phyloP scores from a whole-genome alignment of 2,888 invertebrate species.

The Cephus nigrinus region DNA sequence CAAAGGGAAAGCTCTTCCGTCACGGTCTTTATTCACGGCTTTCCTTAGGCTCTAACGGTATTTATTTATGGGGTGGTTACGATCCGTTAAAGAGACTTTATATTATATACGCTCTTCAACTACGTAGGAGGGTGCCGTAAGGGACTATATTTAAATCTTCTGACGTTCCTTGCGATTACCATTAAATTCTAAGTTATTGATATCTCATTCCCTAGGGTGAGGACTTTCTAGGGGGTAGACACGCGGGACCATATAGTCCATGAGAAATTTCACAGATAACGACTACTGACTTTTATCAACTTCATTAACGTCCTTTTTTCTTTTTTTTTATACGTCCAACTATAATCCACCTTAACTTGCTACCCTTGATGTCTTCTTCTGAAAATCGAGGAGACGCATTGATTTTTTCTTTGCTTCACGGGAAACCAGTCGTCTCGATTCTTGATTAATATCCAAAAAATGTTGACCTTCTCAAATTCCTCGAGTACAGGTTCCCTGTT shows the following conservation, averaged over 20 bases:
- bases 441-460: neutral
- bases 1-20: conserved; percentile 19
- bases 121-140: conserved; percentile 2
- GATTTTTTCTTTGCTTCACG: neutral
- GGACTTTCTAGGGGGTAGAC: neutral
- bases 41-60: conserved; percentile 8
- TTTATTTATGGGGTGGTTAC: conserved; percentile 19
- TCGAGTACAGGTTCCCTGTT: conserved; percentile 9
- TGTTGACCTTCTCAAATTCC: neutral
- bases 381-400: neutral
- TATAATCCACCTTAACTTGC: neutral
- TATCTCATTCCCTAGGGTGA: conserved; percentile 13
- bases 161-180: conserved; percentile 18
- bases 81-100: conserved; percentile 14
- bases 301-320: neutral
- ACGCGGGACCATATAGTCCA: neutral
- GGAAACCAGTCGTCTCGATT: neutral
- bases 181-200: conserved; percentile 43
- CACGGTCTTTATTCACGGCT: conserved; percentile 21
- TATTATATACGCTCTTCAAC: conserved; percentile 11
- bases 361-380: neutral
- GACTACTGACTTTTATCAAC: neutral
- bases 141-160: conserved; percentile 5
- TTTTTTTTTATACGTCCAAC: neutral
- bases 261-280: neutral